phyloP scores from a whole-genome alignment of 2,113 vertebrate species.

The Thamnaconus septentrionalis region DNA sequence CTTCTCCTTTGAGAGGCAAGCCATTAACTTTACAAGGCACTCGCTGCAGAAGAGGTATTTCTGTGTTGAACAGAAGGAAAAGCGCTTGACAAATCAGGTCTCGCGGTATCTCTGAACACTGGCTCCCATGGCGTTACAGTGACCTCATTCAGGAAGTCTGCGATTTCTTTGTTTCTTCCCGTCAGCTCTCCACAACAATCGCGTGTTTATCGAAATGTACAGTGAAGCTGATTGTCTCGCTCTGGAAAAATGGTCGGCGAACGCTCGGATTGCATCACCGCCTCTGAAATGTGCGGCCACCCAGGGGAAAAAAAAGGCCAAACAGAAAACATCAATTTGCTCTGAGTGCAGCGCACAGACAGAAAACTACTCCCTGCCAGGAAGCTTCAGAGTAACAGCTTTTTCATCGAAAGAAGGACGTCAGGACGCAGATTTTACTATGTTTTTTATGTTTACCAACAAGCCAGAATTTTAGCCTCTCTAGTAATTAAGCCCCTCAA shows the following conservation, averaged over 20 bases:
- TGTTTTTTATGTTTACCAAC: conserved; percentile 21
- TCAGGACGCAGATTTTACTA: conserved; percentile 9
- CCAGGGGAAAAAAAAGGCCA: conserved; percentile 5
- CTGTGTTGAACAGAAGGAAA: conserved; percentile 64
- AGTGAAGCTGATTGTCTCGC: conserved; percentile 30
- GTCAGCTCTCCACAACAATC: conserved; percentile 72
- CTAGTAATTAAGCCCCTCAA: conserved; percentile 19
- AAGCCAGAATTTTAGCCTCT: not conserved
- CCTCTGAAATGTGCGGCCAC: not conserved
- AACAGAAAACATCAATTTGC: conserved; percentile 3
- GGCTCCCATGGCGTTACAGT: conserved; percentile 65
- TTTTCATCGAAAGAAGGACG: not conserved
- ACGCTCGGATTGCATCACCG: conserved; percentile 15
- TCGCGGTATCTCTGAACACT: conserved; percentile 60
- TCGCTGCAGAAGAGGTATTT: conserved; percentile 62
- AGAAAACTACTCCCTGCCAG: conserved; percentile 1
- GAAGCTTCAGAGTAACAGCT: not conserved
- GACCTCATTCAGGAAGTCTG: conserved; percentile 76
- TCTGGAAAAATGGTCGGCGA: conserved; percentile 16
- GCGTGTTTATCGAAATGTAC: conserved; percentile 60
- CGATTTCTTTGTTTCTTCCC: conserved; percentile 76
- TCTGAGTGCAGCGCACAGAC: not conserved
- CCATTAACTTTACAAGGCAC: conserved; percentile 69
- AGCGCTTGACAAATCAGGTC: conserved; percentile 70
- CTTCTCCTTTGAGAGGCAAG: conserved; percentile 47